Percentiles rank a stretch among this genome's conserved stretches.
Conservation (phyloP, 2,797 vertebrate species). For the Tiaroga cobitis region DNA sequence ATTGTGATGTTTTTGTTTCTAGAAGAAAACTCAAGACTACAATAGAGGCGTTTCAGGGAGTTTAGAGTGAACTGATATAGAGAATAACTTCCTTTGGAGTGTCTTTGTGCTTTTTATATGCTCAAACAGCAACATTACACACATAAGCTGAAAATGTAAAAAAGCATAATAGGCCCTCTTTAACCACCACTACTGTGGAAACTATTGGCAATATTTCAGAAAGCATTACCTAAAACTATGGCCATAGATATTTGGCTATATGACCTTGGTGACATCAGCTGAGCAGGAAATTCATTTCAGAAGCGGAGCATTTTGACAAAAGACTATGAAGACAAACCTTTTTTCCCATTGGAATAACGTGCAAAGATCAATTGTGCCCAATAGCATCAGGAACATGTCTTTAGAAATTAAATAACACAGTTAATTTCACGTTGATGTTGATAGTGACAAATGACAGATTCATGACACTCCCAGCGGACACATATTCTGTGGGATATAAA, state of each 20-base stretch:
- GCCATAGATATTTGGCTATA: background rate
- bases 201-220: background rate
- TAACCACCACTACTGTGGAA: background rate
- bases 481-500: background rate
- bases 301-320: background rate
- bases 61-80: too few relatives aligned
- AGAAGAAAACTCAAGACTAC: too few relatives aligned
- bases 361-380: background rate
- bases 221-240: background rate
- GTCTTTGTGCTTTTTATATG: too few relatives aligned
- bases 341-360: background rate
- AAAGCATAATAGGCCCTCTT: too few relatives aligned
- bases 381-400: background rate
- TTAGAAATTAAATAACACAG: background rate
- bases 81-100: too few relatives aligned
- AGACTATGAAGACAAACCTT: background rate
- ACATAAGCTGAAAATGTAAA: too few relatives aligned
- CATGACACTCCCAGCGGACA: background rate
- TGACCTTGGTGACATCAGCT: background rate
- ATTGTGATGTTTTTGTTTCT: too few relatives aligned
- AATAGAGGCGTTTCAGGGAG: too few relatives aligned
- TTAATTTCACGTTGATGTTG: background rate
- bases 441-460: conserved; percentile 1
- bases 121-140: too few relatives aligned
- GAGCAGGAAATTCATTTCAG: background rate